Base-by-base conservation (phyloP, 2,797 vertebrate genomes). In the Smutsia gigantea region DNA sequence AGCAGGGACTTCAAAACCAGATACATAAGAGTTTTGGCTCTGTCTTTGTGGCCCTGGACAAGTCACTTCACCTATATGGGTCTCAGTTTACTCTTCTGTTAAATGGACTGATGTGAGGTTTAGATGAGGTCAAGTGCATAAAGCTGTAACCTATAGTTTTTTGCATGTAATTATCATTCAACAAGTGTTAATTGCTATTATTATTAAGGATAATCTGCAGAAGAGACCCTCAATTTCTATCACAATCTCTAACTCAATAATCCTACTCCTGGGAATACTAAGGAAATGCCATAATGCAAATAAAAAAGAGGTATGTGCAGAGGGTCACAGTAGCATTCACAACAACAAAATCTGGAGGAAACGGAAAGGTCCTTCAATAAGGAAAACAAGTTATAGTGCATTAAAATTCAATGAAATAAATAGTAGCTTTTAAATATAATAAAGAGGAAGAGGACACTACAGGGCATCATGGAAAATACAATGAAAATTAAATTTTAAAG, bases 401-500 rank as follows among this genome's bases (percentile, higher is more conserved):
- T 49, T 55, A 49, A 87, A 83, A 87, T 75, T 92, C 88, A 94
- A 59, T 53, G 37, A 37, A 81, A 71, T 68, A 85, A 93, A 59
- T 25, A 13, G 29, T 7, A 83, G 18, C 49, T 66, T 97, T 93
- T 49, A 55, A 75, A 77, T 87, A 87, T 57, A 74, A 72, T 42
- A 71, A 63, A 85, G 57, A 92, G 17, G 7, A 88, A 17, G 10
- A 17, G 10, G 42, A 46, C 46, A 82, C 9, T 69, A 71, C 34
- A 94, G 51, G 68, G 2, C 18, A 78, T 63, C 57, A 95, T 31
- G 21, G 57, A 86, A 96, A 61, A 87, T 71, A 91, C 1, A 90
- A 64, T 23, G 74, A 87, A 90, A 92, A 86, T 71, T 81, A 91
- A 88, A 91, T 74, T 75, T 77, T 69, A 94, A 94, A 92, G 23